A percentile compares a stretch with the other conserved stretches of the same genome.
phyloP scores from a whole-genome alignment of 2,113 vertebrate genomes.

The Cryptoleucopteryx plumbea region DNA sequence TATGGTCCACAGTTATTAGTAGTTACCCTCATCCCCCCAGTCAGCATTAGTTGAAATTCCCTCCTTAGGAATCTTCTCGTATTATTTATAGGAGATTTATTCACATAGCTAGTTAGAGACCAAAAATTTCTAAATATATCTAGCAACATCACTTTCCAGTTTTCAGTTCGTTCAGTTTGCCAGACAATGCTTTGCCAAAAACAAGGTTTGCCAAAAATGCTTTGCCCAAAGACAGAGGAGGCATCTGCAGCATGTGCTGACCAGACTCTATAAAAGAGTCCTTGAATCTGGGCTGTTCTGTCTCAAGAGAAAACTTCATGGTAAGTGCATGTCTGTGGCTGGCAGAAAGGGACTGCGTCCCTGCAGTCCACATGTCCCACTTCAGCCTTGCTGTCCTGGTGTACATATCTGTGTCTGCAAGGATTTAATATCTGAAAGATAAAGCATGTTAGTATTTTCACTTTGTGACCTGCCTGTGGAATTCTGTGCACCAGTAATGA shows the following conservation, averaged over 20 bases:
- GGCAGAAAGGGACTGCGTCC: not conserved
- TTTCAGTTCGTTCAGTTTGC: slow-evolving; percentile 58
- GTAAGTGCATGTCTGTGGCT: slow-evolving; percentile 7
- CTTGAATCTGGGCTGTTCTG: not conserved
- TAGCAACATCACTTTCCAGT: slow-evolving; percentile 41
- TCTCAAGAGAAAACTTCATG: slow-evolving; percentile 16
- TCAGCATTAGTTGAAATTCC: slow-evolving; percentile 17
- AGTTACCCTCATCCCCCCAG: not conserved
- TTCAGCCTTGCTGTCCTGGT: not conserved
- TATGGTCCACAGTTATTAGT: not conserved
- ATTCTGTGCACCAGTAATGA: not conserved
- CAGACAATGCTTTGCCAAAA: slow-evolving; percentile 75
- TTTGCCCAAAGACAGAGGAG: slow-evolving; percentile 66
- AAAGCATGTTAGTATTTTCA: not conserved
- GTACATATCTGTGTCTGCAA: not conserved
- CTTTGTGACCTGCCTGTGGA: not conserved
- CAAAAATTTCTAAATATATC: slow-evolving; percentile 64
- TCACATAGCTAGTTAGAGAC: slow-evolving; percentile 36
- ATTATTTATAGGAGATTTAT: slow-evolving; percentile 58
- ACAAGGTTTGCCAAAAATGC: slow-evolving; percentile 63
- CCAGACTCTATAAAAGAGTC: slow-evolving; percentile 39
- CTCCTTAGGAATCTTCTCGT: slow-evolving; percentile 13
- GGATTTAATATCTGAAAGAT: not conserved
- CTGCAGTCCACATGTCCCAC: not conserved
- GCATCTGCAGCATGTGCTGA: slow-evolving; percentile 49